Percentiles rank a stretch among this genome's conserved stretches.
Evolutionary conservation across 2,113 vertebrate species (phyloP).

Genomic region (Psophia crepitans): DNA sequence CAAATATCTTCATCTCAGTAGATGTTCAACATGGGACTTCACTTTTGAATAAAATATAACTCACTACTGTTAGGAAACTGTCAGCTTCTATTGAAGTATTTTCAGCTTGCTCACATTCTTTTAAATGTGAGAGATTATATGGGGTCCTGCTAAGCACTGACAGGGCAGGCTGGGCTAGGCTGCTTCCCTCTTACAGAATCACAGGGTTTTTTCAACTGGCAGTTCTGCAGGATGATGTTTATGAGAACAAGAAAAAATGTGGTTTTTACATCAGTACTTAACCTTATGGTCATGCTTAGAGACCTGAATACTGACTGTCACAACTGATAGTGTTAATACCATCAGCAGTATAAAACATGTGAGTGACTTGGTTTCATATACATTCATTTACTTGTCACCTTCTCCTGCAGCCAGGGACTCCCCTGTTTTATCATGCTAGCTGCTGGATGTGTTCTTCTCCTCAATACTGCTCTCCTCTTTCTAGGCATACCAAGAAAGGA

Average conservation of each 20-base stretch:
- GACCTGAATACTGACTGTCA: neutral
- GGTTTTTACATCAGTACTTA: neutral
- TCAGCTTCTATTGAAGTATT: neutral
- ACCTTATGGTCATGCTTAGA: neutral
- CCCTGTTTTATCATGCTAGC: neutral
- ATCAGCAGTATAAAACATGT: neutral
- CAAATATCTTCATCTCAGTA: neutral
- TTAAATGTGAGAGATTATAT: neutral
- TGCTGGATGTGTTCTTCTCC: fast-evolving
- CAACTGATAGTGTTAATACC: neutral
- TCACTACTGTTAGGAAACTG: neutral
- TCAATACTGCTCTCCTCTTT: neutral
- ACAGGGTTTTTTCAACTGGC: neutral
- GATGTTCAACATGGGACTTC: neutral
- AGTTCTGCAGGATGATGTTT: neutral
- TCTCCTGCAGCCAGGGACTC: neutral
- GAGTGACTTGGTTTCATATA: neutral
- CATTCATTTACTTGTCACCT: neutral
- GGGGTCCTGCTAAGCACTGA: neutral
- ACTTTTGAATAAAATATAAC: neutral
- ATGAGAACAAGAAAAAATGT: neutral
- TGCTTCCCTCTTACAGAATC: neutral
- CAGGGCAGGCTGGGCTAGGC: neutral
- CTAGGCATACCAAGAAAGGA: neutral
- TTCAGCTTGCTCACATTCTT: neutral